Base-by-base conservation (phyloP, 2,888 invertebrate species). In the Epirrhoe tristata region DNA sequence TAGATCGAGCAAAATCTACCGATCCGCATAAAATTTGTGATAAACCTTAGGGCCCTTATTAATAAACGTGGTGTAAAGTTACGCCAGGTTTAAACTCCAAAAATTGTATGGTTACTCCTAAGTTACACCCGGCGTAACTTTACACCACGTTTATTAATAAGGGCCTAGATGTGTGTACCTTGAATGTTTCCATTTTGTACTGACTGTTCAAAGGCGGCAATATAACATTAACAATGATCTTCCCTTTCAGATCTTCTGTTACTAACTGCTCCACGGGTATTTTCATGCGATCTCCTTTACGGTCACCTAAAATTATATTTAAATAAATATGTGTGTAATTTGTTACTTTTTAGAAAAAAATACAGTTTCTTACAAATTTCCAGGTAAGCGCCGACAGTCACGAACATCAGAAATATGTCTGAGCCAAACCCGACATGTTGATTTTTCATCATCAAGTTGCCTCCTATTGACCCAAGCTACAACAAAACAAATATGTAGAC, bases 401-500 rank as follows among this genome's bases (percentile, higher is more conserved):
- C 91, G 7, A 94, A 81, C 0, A 93, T 81, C 10, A 96, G 83
- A 75, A 94, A 96, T 8, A 97, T 78, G 77, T 97, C 97, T 0
- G 97, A 97, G 6, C 95, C 95, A 81, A 97, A 97, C 62, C 96
- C 96, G 1, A 86, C 93, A 73, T 96, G 93, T 8, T 88, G 79
- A 77, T 96, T 94, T 81, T 97, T 97, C 62, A 96, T 93, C 87
- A 95, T 94, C 63, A 97, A 81, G 78, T 96, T 97, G 0, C 96
- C 97, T 10, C 95, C 96, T 66, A 96, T 85, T 5, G 95, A 95
- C 43, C 95, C 96, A 61, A 94, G 88, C 95, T 95, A 77, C 17
- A 86, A 81, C 12, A 12, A 43, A 43, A 43, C 10, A 43, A 43
- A 39, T 8, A 39, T 6, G n/a, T n/a, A n/a, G n/a, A n/a, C n/a